phyloP scores from a whole-genome alignment of 2,113 vertebrate species.

The Tautogolabrus adspersus region DNA sequence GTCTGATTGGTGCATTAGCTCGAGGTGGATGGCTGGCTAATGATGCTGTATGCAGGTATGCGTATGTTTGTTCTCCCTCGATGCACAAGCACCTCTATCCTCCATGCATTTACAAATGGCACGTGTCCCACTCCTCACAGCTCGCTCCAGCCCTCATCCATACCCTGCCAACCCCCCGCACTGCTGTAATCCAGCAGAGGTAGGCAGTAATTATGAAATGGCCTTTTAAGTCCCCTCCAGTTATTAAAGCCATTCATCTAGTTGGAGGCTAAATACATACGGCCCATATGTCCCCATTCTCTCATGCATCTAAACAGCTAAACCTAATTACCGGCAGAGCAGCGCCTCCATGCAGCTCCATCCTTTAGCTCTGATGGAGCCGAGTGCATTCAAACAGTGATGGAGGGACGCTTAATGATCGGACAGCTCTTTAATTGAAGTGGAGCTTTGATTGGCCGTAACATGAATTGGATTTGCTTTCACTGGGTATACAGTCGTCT shows the following conservation, averaged over 20 bases:
- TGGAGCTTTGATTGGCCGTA: constrained; percentile 54
- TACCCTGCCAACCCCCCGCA: constrained; percentile 33
- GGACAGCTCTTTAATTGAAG: constrained; percentile 57
- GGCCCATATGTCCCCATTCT: constrained; percentile 52
- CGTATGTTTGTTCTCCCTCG: not conserved
- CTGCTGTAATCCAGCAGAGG: constrained; percentile 64
- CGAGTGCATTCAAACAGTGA: constrained; percentile 50
- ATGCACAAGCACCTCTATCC: constrained; percentile 16
- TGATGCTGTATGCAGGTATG: not conserved
- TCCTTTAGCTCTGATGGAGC: constrained; percentile 42
- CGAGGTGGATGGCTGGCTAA: not conserved
- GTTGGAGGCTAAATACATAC: constrained; percentile 51
- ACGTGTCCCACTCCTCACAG: constrained; percentile 23
- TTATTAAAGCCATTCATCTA: constrained; percentile 74
- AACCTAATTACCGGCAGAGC: constrained; percentile 69
- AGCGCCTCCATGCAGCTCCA: constrained; percentile 49
- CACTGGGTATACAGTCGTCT: constrained; percentile 10
- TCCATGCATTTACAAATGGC: constrained; percentile 50
- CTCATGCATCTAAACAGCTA: constrained; percentile 62
- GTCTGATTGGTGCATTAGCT: not conserved
- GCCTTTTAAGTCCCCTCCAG: constrained; percentile 73
- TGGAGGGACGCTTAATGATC: constrained; percentile 31
- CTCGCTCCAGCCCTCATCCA: constrained; percentile 32
- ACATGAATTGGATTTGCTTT: constrained; percentile 50
- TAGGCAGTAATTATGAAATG: constrained; percentile 79